Evolutionary conservation across 2,888 invertebrate genomes (phyloP).

Genomic region (Aphidoletes aphidimyza): DNA sequence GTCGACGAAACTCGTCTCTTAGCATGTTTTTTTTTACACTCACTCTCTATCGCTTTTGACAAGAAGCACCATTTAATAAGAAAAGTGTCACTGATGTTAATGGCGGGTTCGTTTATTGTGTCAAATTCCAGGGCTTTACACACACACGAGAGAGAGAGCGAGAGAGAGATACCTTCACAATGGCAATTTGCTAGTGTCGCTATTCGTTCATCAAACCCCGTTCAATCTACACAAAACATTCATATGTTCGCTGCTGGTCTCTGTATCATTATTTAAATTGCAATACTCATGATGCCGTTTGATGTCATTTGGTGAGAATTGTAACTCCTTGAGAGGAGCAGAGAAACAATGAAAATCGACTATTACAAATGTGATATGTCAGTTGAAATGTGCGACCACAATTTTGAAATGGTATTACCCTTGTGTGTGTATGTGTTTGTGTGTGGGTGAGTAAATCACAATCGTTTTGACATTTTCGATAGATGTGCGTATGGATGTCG

Average conservation of each 20-base stretch:
- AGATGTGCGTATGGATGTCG: too few relatives aligned
- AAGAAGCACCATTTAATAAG: constrained; percentile 4
- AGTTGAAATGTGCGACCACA: constrained; percentile 24
- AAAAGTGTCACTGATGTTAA: constrained; percentile 6
- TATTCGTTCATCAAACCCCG: too few relatives aligned
- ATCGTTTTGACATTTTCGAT: too few relatives aligned
- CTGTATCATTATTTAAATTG: constrained; percentile 17
- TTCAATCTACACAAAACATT: too few relatives aligned
- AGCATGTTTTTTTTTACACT: too few relatives aligned
- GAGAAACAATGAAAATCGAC: constrained; percentile 13
- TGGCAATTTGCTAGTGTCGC: too few relatives aligned
- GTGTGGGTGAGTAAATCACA: too few relatives aligned
- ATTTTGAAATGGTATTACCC: not conserved
- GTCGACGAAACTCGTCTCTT: not conserved
- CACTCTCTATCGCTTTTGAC: not conserved
- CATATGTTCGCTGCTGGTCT: too few relatives aligned
- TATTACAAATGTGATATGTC: constrained; percentile 41
- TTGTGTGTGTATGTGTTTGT: not conserved
- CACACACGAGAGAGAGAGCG: not conserved
- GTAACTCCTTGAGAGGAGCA: not conserved
- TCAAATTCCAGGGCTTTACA: not conserved
- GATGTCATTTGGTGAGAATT: constrained; percentile 14
- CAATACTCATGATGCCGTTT: constrained; percentile 7
- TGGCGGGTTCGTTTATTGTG: not conserved
- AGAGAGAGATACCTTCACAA: too few relatives aligned